Evolutionary conservation across 2,888 invertebrate species (phyloP), one percentile per base, ranked within the genome.

Genomic region (Exephanes ischioxanthus): DNA sequence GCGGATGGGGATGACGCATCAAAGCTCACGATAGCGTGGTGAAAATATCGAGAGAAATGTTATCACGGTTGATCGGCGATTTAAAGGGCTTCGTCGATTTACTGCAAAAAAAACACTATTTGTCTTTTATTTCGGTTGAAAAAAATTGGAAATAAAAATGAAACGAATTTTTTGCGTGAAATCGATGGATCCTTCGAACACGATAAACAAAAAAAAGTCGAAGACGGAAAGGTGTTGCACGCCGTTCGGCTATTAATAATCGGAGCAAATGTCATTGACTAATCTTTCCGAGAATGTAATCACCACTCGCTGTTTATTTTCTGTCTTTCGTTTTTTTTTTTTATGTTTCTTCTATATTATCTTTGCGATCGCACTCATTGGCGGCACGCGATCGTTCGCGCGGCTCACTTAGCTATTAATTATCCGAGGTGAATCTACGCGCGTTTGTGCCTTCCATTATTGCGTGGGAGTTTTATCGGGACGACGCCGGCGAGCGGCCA

Each of bases 401-500:
- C 61, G 22, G 45, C 70, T 63, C 41, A n/a, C 51, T 48, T 63
- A 11, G 55, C 37, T 66, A 63, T 80, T 48, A 51, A 71, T 61
- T 19, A 72, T 41, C 30, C 70, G 48, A 63, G 53, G 41, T 22
- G 63, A 51, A 66, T 80, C 37, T 19, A 53, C 30, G n/a, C 58
- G 22, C 63, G 37, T 58, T 30, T 37, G 22, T 48, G 16, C 68
- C 41, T 63, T 84, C 61, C 70, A 84, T 67, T 75, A 76, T 80
- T 70, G 70, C 84, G 33, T 53, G 66, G 61, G 70, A n/a, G 55
- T 72, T 84, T 84, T 80, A 76, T 84, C 80, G 26, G 37, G 19
- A 53, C 53, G 33, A 80, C 77, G 48, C 58, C 63, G 71, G 63
- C 48, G 41, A 11, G 82, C 85, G 82, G 83, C 73, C 41, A 79